Evolutionary conservation across 2,113 vertebrate genomes (phyloP), one percentile per base, ranked within the genome.

Genomic region (Anguilla japonica): DNA sequence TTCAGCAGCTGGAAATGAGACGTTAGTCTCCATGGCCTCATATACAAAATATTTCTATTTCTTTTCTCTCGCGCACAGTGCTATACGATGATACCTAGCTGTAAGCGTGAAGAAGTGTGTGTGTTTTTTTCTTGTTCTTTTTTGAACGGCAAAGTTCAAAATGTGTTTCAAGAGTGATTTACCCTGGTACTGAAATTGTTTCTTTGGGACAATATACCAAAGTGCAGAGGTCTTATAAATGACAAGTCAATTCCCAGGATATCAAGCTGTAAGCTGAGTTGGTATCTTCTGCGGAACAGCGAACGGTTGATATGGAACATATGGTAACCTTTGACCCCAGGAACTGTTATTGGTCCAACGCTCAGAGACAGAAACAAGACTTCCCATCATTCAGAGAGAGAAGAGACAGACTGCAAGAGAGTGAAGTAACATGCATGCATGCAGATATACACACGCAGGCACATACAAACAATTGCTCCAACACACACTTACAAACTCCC

Each of bases 1-100:
- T 83, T 89, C 87, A 87, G 87, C 91, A 91, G 90, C 90, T 93
- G 92, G 92, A 94, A 94, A 93, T 91, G 82, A 93, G 60, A 83
- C 41, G 91, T 94, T 87, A 53, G 53, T 88, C 89, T 86, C 83
- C 80, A 83, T 84, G 87, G 86, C 81, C 89, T 29, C 81, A 43
- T 79, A 46, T 22, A 56, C 81, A 84, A 26, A 20, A 46, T 56
- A 29, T 83, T 40, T 41, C 81, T 57, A 22, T 46, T 83, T 53
- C 53, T 41, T n/a, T 34, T 34, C 34, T 34, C 29, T 79, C 7
- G 39, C 67, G 5, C 26, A 14, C 75, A 40, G 29, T 20, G 16
- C 6, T 41, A 15, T 41, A 41, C 22, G 79, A 75, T 20, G 50
- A 83, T 20, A 56, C 57, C 41, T 83, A 13, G 4, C 60, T 75